Evolutionary conservation across 2,113 vertebrate species (phyloP).

Genomic region (Hemichromis elongatus): DNA sequence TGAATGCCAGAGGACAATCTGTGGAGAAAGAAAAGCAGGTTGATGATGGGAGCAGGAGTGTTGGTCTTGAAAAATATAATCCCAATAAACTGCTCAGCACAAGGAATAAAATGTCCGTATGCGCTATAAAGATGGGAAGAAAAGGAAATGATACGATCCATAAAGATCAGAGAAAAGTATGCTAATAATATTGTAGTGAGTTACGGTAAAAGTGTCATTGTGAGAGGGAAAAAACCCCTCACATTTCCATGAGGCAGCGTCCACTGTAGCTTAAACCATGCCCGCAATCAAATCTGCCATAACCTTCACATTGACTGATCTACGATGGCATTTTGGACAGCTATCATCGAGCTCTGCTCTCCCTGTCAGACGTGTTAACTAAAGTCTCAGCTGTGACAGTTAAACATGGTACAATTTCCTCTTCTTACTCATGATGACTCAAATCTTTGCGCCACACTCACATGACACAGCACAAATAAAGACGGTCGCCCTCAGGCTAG

Average conservation of each 20-base stretch:
- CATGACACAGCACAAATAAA: not conserved
- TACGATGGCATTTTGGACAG: not conserved
- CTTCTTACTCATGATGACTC: constrained; percentile 13
- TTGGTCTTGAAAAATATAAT: not conserved
- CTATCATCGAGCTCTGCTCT: not conserved
- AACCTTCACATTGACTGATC: not conserved
- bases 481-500: not conserved
- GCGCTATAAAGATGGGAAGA: not conserved
- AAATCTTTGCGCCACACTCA: not conserved
- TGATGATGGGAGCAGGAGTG: not conserved
- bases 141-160: not conserved
- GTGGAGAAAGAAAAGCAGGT: not conserved
- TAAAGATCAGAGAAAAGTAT: not conserved
- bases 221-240: not conserved
- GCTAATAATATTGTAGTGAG: not conserved
- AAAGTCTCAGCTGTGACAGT: not conserved
- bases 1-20: not conserved
- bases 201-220: not conserved
- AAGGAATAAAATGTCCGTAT: not conserved
- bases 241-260: not conserved
- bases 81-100: not conserved
- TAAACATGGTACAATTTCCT: not conserved
- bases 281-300: not conserved
- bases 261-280: not conserved
- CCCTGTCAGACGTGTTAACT: not conserved